Conservation (phyloP, 2,888 invertebrate genomes). For the Drosophila pseudotakahashii region DNA sequence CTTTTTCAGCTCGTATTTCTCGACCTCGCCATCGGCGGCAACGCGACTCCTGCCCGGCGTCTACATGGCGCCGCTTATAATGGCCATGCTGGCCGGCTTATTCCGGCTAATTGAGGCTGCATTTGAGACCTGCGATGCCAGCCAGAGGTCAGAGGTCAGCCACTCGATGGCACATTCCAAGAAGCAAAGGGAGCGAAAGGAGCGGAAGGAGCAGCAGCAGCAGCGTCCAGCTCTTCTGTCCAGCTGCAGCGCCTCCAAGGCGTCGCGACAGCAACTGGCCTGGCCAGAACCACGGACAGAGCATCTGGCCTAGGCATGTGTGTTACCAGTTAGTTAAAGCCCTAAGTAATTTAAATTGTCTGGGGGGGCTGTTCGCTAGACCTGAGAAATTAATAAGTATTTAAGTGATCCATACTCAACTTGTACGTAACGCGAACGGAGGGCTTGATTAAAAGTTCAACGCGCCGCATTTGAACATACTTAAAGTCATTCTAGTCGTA, state of each 20-base stretch:
- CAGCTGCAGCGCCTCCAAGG: conserved; percentile 57
- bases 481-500: conserved; percentile 7
- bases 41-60: conserved; percentile 41
- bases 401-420: not conserved
- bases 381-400: not conserved
- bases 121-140: conserved; percentile 27
- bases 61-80: conserved; percentile 47
- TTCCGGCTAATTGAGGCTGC: conserved; percentile 46
- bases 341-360: conserved; percentile 53
- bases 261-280: conserved; percentile 46
- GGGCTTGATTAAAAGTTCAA: conserved; percentile 1
- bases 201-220: not conserved
- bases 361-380: not conserved
- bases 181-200: not conserved
- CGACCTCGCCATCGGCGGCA: conserved; percentile 66
- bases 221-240: conserved; percentile 24
- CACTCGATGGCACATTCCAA: conserved; percentile 28
- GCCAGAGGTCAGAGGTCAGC: conserved; percentile 1
- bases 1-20: conserved; percentile 81
- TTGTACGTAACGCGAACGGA: not conserved
- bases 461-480: conserved; percentile 1
- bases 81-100: conserved; percentile 43
- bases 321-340: conserved; percentile 61
- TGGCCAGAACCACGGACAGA: conserved; percentile 50
- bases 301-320: conserved; percentile 30